Conservation (phyloP, 1,140 invertebrate genomes). For the Drosophila rufa region DNA sequence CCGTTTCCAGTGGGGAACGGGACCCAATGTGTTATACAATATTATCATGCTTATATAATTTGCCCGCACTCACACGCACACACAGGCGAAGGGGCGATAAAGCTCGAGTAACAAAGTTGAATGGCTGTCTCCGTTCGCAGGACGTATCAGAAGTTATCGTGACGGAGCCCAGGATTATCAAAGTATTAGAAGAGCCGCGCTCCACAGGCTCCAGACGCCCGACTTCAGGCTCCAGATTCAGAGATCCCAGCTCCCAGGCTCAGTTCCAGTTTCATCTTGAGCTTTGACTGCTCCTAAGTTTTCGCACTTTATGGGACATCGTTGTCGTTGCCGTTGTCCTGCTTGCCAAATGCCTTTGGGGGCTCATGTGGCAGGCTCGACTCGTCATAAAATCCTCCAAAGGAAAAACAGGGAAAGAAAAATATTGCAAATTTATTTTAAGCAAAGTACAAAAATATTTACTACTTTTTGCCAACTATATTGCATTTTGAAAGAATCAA, state of each 20-base stretch:
- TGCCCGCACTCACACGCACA: conserved; percentile 35
- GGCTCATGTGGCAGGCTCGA: conserved; percentile 57
- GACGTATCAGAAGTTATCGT: conserved; percentile 74
- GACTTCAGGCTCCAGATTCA: conserved; percentile 5
- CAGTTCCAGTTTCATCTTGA: conserved; percentile 23
- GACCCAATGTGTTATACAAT: conserved; percentile 65
- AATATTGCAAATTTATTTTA: background rate
- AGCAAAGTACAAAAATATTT: no score
- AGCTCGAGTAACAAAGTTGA: conserved; percentile 79
- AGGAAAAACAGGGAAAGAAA: conserved; percentile 1
- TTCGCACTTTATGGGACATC: conserved; percentile 73
- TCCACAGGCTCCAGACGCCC: conserved; percentile 11
- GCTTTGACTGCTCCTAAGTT: conserved; percentile 73
- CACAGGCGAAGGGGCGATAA: conserved; percentile 54
- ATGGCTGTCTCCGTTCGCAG: conserved; percentile 54
- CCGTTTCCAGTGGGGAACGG: background rate
- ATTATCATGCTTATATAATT: conserved; percentile 80
- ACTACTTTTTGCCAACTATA: no score
- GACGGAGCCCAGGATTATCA: conserved; percentile 72
- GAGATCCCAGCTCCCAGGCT: conserved; percentile 13
- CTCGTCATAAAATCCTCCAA: conserved; percentile 65
- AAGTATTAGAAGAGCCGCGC: conserved; percentile 64
- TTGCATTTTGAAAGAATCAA: no score
- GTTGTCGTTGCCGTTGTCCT: conserved; percentile 34
- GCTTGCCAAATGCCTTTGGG: conserved; percentile 59